Evolutionary conservation across 1,140 invertebrate genomes (phyloP).

Genomic region (Eumeta japonica): DNA sequence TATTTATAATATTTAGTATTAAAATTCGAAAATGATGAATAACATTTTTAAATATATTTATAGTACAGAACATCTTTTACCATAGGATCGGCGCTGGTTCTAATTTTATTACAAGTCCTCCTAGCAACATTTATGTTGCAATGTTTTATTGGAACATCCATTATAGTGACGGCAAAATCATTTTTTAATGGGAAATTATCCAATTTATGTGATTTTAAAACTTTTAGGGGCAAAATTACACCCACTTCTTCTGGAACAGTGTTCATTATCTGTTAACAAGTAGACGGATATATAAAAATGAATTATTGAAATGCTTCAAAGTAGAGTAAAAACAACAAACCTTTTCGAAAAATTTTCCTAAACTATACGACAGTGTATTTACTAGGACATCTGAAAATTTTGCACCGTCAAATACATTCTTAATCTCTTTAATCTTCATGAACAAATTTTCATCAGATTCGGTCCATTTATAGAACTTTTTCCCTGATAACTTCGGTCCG

Average conservation of each 20-base stretch:
- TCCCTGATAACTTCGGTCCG: constrained; percentile 32
- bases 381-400: constrained; percentile 45
- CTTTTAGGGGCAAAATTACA: constrained; percentile 30
- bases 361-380: constrained; percentile 35
- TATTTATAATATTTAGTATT: no score
- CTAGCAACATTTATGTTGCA: constrained; percentile 17
- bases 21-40: no score
- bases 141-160: constrained; percentile 23
- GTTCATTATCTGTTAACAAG: constrained; percentile 20
- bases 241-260: constrained; percentile 26
- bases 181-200: constrained; percentile 19
- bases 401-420: constrained; percentile 21
- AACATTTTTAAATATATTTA: constrained; percentile 3
- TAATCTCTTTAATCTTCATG: constrained; percentile 39
- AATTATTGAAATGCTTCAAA: no score
- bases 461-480: constrained; percentile 42
- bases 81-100: constrained; percentile 27
- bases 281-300: not conserved
- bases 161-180: constrained; percentile 31
- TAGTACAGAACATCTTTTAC: constrained; percentile 15
- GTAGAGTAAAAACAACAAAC: no score
- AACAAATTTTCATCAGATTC: constrained; percentile 32
- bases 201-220: constrained; percentile 10
- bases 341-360: constrained; percentile 38
- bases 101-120: constrained; percentile 15